A percentile compares a stretch with the other conserved stretches of the same genome.
phyloP scores from a whole-genome alignment of 2,888 invertebrate genomes.

The Ophion slaviceki region DNA sequence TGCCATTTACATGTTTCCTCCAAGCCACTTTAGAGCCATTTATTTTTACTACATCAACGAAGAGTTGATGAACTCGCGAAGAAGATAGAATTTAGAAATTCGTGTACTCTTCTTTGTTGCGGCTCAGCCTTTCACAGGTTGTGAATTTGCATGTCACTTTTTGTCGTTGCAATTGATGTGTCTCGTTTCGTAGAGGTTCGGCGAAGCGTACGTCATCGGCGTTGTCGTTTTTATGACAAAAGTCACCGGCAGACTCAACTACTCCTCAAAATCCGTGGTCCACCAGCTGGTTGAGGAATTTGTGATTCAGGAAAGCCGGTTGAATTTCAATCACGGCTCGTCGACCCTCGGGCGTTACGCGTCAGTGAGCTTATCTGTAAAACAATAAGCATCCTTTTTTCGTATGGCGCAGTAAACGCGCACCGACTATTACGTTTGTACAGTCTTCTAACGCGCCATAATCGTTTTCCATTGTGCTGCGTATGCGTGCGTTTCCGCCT shows the following conservation, averaged over 20 bases:
- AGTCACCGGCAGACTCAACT: conserved; percentile 41
- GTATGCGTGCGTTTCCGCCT: conserved; percentile 32
- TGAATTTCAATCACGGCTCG: conserved; percentile 72
- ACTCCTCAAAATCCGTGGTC: conserved; percentile 24
- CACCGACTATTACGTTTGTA: conserved; percentile 17
- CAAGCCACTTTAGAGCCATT: conserved; percentile 2
- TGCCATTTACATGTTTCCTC: conserved; percentile 15
- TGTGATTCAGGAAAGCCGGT: conserved; percentile 48
- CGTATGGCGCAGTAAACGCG: conserved; percentile 16
- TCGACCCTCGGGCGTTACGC: conserved; percentile 62
- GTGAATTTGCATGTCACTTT: conserved; percentile 35
- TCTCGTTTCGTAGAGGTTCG: conserved; percentile 47
- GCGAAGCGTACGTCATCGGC: conserved; percentile 36
- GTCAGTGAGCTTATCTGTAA: conserved; percentile 73
- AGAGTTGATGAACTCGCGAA: background rate
- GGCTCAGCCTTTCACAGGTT: conserved; percentile 7
- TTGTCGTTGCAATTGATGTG: conserved; percentile 49
- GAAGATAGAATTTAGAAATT: conserved; percentile 6
- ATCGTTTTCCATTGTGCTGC: conserved; percentile 19
- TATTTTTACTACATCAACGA: conserved; percentile 4
- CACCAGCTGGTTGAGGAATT: conserved; percentile 23
- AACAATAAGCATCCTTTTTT: conserved; percentile 68
- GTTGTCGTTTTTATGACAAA: conserved; percentile 33
- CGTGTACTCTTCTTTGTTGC: conserved; percentile 5
- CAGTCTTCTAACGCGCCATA: background rate